phyloP scores from a whole-genome alignment of 2,113 vertebrate genomes.

The Centrocercus urophasianus region DNA sequence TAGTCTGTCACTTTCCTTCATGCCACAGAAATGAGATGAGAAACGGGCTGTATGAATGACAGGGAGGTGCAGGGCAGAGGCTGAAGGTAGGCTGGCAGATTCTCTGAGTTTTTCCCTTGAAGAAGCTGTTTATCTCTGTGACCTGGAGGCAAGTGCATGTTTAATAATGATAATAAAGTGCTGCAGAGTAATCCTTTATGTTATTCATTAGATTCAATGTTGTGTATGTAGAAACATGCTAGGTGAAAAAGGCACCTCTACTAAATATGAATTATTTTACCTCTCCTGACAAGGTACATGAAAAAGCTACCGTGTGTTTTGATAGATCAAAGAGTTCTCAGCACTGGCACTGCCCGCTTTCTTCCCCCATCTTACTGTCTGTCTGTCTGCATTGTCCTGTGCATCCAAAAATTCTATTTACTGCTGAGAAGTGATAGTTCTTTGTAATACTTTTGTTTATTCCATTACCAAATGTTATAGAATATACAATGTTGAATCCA shows the following conservation, averaged over 20 bases:
- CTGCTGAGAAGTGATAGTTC: background rate
- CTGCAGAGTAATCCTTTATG: background rate
- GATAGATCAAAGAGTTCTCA: background rate
- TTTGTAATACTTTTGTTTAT: background rate
- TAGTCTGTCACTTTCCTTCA: background rate
- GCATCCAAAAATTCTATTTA: background rate
- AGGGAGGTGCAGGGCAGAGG: background rate
- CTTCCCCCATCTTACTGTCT: background rate
- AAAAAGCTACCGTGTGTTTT: background rate
- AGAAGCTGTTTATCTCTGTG: background rate
- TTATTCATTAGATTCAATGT: background rate
- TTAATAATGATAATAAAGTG: background rate
- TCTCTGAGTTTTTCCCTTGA: fast-evolving
- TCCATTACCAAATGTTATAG: background rate
- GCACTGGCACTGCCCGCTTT: background rate
- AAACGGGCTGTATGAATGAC: background rate
- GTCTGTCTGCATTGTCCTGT: background rate
- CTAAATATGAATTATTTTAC: background rate
- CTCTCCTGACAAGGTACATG: background rate
- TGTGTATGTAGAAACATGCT: background rate
- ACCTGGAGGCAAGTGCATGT: background rate
- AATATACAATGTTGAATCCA: background rate
- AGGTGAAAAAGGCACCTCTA: background rate
- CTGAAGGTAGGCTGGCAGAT: background rate
- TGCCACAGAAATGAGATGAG: background rate